Evolutionary conservation across 2,888 invertebrate genomes (phyloP), one percentile per base, ranked within the genome.

Genomic region (Drosophila rubida): DNA sequence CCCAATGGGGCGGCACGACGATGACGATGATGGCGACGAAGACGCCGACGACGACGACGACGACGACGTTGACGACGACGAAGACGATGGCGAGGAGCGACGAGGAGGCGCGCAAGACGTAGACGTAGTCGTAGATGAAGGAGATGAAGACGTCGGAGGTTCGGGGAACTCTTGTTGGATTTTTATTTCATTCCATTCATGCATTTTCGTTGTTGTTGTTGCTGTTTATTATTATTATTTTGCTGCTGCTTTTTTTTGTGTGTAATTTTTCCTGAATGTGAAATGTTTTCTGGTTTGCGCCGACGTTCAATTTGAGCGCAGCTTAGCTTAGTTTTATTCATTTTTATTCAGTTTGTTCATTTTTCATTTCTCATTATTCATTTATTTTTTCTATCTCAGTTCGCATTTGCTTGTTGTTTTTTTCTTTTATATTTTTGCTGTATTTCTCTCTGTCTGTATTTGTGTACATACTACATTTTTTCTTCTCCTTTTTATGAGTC

Each of bases 151-250:
- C 27, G 37, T n/a, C 7, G 44, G 22, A 50, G 50, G 66, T 2
- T 27, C 1, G 44, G 71, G 58, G 27, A 74, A 44, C 65, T 65
- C 65, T 74, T 69, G 45, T 58, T 53, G 69, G 30, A 61, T 71
- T 77, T 70, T 65, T 58, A 66, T 78, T 71, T 62, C 74, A 81
- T 73, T 80, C 83, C 81, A 80, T 80, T 69, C 63, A 74, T 75
- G 54, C 62, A 59, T 61, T 58, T 78, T 69, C 71, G 64, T 74
- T 25, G 30, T n/a, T 23, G 19, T 46, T 59, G 41, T 41, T 30
- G 30, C 54, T 61, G 65, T 41, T 55, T 30, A 30, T 65, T 67
- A 45, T 64, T 66, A 49, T 66, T 59, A 42, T 62, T 50, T 39
- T 23, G 11, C 32, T 50, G 14, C 51, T 30, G 22, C 30, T 27